phyloP scores from a whole-genome alignment of 2,888 invertebrate species.

The Drosophila stalkeri region DNA sequence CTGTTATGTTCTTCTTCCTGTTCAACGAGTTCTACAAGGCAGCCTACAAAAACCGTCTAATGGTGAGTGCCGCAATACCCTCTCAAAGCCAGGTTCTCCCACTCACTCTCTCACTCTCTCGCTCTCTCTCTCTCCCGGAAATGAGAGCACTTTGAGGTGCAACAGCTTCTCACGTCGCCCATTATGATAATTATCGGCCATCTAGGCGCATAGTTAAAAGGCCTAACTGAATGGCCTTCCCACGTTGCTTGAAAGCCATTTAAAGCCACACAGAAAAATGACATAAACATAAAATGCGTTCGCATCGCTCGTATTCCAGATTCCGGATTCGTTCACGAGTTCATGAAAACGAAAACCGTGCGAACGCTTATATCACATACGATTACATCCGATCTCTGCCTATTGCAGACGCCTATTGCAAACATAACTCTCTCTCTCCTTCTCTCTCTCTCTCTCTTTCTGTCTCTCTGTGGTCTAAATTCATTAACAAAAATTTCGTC shows the following conservation, averaged over 20 bases:
- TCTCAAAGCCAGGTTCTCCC: neutral
- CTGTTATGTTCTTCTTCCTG: constrained; percentile 97
- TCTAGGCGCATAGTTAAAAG: constrained; percentile 4
- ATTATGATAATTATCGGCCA: constrained; percentile 39
- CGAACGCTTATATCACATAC: constrained; percentile 62
- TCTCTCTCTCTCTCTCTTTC: constrained; percentile 29
- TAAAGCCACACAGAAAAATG: constrained; percentile 39
- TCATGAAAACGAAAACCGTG: constrained; percentile 65
- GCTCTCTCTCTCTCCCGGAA: constrained; percentile 23
- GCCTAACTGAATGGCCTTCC: constrained; percentile 31
- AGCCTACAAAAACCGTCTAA: constrained; percentile 87
- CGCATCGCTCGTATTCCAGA: neutral
- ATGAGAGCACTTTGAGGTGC: constrained; percentile 25
- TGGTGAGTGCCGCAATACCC: constrained; percentile 70
- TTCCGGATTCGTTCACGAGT: constrained; percentile 40
- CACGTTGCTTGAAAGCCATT: constrained; percentile 41
- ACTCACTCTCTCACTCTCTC: neutral
- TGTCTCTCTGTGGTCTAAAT: constrained; percentile 66
- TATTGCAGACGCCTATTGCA: constrained; percentile 40
- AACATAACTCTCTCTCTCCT: constrained; percentile 12
- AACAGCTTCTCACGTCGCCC: constrained; percentile 45
- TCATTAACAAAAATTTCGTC: constrained; percentile 81
- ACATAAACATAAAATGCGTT: constrained; percentile 41
- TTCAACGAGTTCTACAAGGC: constrained; percentile 97
- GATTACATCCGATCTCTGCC: constrained; percentile 25